Percentiles rank a stretch among this genome's conserved stretches.
phyloP scores from a whole-genome alignment of 2,113 vertebrate genomes.

The Pelmatolapia mariae region DNA sequence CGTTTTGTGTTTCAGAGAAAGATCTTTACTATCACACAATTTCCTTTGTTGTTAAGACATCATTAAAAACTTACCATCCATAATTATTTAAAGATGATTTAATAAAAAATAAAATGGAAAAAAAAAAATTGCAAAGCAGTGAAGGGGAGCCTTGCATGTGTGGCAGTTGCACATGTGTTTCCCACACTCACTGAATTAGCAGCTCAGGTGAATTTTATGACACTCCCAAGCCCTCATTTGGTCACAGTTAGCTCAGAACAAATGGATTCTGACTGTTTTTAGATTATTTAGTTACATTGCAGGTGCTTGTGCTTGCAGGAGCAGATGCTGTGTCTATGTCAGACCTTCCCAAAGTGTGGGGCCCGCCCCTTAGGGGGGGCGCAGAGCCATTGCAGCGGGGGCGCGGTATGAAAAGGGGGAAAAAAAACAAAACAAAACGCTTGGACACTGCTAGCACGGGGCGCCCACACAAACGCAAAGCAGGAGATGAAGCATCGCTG shows the following conservation, averaged over 20 bases:
- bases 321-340: background rate
- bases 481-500: no score
- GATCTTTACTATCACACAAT: background rate
- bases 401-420: no score
- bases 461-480: no score
- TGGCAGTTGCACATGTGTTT: background rate
- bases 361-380: no score
- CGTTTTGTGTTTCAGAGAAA: background rate
- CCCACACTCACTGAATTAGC: background rate
- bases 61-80: background rate
- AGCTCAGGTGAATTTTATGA: background rate
- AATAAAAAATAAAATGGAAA: background rate
- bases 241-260: background rate
- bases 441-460: no score
- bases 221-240: background rate
- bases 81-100: background rate
- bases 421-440: no score
- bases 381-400: no score
- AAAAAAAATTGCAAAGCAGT: background rate
- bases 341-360: no score
- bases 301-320: background rate
- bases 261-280: background rate
- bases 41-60: background rate
- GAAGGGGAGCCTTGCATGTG: background rate
- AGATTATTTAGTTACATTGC: background rate